Base-by-base conservation (phyloP, 2,888 invertebrate species). In the Xestia sexstrigata region DNA sequence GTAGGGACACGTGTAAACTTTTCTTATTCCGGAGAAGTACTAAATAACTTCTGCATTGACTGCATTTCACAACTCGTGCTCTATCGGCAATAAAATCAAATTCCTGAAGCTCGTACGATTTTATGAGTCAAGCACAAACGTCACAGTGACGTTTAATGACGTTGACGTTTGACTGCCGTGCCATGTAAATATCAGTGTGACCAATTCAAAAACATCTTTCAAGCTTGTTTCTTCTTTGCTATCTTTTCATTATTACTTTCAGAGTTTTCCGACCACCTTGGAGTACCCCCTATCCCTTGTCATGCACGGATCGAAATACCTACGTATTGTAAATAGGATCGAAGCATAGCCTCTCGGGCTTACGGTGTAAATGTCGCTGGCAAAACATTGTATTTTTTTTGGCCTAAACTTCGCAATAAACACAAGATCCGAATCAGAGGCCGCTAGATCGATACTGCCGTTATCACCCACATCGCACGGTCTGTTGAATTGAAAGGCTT, bases 1-100 rank as follows among this genome's bases (percentile, higher is more conserved):
- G 17, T 15, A 39, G 20, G 4, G 52, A 42, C 45, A 79, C 80
- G 80, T 75, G 80, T 63, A 67, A 70, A 49, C 74, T 79, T 62
- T 35, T 62, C 60, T 67, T 80, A 68, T 45, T 70, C 49, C 13
- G 45, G 11, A 42, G 35, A 26, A 74, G 70, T 78, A 67, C 26
- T 81, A 79, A 75, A 45, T 45, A 52, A 45, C 63, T 45, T 52
- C 47, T 62, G 60, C 30, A 60, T 45, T 20, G 26, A 9, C n/a
- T 62, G 42, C n/a, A 13, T 71, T 65, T 70, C 58, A n/a, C 70
- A 65, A 77, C 63, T 70, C 49, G 63, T 42, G 15, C 26, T 49
- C 52, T n/a, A n/a, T 77, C 17, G 52, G 47, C 17, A 67, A 55
- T 62, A 67, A 55, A 70, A 62, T 35, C 15, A 17, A 83, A 71